Evolutionary conservation across 2,113 vertebrate species (phyloP).

Genomic region (Albula glossodonta): DNA sequence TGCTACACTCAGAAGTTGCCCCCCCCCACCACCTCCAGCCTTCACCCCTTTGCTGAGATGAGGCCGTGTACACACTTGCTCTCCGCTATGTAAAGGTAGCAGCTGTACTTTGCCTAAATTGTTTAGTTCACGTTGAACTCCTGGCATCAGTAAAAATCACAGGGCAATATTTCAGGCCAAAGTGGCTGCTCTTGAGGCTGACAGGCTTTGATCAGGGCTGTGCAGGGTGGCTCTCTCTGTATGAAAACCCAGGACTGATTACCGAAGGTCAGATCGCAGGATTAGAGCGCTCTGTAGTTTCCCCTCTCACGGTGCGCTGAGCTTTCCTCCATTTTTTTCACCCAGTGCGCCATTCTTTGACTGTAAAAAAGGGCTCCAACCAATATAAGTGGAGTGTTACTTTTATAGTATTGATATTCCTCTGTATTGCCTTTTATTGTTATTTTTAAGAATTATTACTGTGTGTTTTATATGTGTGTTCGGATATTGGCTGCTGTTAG

Average conservation of each 20-base stretch:
- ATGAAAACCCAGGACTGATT: conserved; percentile 41
- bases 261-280: conserved; percentile 48
- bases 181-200: conserved; percentile 39
- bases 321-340: conserved; percentile 13
- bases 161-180: conserved; percentile 54
- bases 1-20: not conserved
- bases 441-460: not conserved
- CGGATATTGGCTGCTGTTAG: not conserved
- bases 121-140: conserved; percentile 17
- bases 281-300: conserved; percentile 41
- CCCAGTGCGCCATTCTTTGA: not conserved
- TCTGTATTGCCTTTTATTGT: no score
- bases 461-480: not conserved
- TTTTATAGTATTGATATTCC: not conserved
- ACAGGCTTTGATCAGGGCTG: conserved; percentile 59
- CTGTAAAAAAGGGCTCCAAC: not conserved
- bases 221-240: conserved; percentile 28
- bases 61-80: not conserved
- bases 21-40: not conserved
- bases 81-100: not conserved
- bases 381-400: no score
- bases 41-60: not conserved
- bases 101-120: conserved; percentile 12
- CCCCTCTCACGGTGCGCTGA: conserved; percentile 23
- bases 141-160: conserved; percentile 41